Conservation (phyloP, 2,113 vertebrate genomes). For the Corythornis cristatus region DNA sequence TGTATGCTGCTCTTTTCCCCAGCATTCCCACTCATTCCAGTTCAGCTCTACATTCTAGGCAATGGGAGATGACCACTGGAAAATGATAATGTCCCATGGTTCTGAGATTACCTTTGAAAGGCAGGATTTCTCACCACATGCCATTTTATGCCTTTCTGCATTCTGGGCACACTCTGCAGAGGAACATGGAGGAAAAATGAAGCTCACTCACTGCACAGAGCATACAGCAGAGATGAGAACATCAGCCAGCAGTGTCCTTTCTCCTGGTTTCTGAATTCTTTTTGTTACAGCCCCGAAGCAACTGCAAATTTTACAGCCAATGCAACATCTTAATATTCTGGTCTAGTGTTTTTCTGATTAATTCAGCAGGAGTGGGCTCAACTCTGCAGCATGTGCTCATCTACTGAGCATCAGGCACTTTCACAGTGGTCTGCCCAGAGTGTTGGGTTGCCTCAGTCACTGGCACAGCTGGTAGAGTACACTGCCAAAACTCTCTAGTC, state of each 20-base stretch:
- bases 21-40: not conserved
- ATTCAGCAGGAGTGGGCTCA: not conserved
- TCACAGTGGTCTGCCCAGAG: not conserved
- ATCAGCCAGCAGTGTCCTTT: not conserved
- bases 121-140: not conserved
- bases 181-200: not conserved
- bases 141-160: not conserved
- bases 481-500: not conserved
- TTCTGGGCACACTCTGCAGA: not conserved
- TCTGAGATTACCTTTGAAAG: not conserved
- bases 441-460: not conserved
- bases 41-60: not conserved
- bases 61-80: not conserved
- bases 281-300: not conserved
- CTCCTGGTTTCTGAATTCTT: not conserved
- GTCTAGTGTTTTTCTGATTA: not conserved
- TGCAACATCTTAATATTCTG: not conserved
- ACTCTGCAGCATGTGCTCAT: not conserved
- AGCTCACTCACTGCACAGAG: not conserved
- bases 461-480: not conserved
- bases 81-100: rapidly evolving
- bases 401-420: not conserved
- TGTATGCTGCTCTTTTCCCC: not conserved
- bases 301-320: not conserved
- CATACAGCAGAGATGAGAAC: not conserved